These are phyloP conservation scores for Trichacis sp. DNA, from an alignment of 2,888 invertebrate genomes.

Conservation along the genomic window DNA sequence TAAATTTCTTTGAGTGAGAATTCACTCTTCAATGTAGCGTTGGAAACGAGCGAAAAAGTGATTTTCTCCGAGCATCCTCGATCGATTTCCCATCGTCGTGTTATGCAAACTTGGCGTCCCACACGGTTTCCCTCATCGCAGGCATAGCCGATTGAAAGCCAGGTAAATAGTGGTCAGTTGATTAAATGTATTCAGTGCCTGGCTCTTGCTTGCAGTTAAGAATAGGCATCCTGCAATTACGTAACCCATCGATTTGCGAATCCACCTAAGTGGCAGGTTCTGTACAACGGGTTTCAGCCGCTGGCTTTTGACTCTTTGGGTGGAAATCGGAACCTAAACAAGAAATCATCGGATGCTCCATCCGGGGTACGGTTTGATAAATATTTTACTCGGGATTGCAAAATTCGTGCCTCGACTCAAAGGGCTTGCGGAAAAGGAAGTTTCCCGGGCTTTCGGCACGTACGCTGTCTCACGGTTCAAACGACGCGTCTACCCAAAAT, in stretches of 20 bases:
- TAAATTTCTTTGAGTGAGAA: too few relatives aligned
- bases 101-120: slow-evolving; percentile 6
- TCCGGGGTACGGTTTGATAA: too few relatives aligned
- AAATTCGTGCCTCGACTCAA: too few relatives aligned
- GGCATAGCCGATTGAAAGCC: slow-evolving; percentile 14
- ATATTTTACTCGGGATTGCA: too few relatives aligned
- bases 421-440: not conserved
- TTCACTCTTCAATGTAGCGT: too few relatives aligned
- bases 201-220: slow-evolving; percentile 8
- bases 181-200: slow-evolving; percentile 6
- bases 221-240: not conserved
- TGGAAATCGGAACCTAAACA: not conserved
- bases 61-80: not conserved
- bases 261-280: not conserved
- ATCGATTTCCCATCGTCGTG: slow-evolving; percentile 7
- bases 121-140: slow-evolving; percentile 1
- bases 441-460: slow-evolving; percentile 12
- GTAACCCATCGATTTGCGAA: not conserved
- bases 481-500: slow-evolving; percentile 17
- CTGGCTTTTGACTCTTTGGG: not conserved
- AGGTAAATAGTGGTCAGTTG: slow-evolving; percentile 16
- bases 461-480: slow-evolving; percentile 14
- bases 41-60: too few relatives aligned
- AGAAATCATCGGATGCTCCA: too few relatives aligned
- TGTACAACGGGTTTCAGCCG: not conserved